Evolutionary conservation across 2,113 vertebrate genomes (phyloP), one percentile per base, ranked within the genome.

Genomic region (Tetrax tetrax): DNA sequence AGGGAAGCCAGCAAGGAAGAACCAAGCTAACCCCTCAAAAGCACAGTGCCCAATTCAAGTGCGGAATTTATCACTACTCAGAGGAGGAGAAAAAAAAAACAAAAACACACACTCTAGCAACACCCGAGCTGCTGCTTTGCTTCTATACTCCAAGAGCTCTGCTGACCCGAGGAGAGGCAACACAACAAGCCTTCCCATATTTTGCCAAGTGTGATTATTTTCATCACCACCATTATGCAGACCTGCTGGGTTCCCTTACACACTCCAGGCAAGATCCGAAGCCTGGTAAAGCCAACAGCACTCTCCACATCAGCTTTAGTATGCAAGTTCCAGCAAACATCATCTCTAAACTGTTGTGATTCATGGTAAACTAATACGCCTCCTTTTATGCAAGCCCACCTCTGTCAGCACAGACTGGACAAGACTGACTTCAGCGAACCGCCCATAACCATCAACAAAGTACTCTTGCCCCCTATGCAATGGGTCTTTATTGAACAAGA

Each of bases 121-220:
- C 17, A 66, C 10, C 65, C 7, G 28, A 79, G 45, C 35, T 63
- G 37, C 70, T 59, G 63, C 57, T 89, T 65, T 79, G 35, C 66
- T 68, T 28, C 31, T 50, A 27, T 77, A 13, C 29, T 56, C 18
- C 0, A 0, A 57, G 35, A 69, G 38, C n/a, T 86, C 7, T 63
- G 61, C 27, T 74, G 54, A 88, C 22, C 53, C 91, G 38, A 81
- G 53, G 37, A 61, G 12, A 78, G 10, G 25, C 10, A 71, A 61
- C 14, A 43, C 1, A 0, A 87, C 16, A 51, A 76, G n/a, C 53
- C 53, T 57, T 54, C 24, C 48, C 0, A 0, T 35, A 50, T 27
- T 89, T 25, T n/a, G 37, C 21, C 48, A 51, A 66, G 50, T 2
- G 7, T 19, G 24, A 57, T 61, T 28, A 79, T 84, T 31, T 71